Percentiles rank a stretch among this genome's conserved stretches.
These are phyloP conservation scores for Myotis davidii DNA, from an alignment of 2,113 vertebrate genomes.

Conservation along the genomic window DNA sequence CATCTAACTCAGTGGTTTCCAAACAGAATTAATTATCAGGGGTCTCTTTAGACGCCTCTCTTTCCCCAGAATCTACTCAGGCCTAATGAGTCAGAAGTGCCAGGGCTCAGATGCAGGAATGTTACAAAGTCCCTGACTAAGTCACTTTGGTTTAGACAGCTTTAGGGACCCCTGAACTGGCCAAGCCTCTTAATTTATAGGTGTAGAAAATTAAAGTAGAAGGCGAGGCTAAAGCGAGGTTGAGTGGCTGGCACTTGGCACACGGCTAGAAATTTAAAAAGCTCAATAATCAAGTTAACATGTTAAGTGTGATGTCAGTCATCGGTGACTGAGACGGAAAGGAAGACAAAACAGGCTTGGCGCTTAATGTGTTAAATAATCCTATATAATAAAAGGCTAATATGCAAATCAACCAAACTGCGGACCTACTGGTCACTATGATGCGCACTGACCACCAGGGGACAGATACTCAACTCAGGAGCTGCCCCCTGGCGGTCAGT, in stretches of 20 bases:
- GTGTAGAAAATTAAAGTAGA: neutral
- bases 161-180: neutral
- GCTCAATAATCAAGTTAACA: neutral
- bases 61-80: neutral
- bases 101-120: neutral
- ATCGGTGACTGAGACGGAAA: too few species aligned
- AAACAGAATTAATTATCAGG: constrained; percentile 4
- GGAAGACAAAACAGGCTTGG: too few species aligned
- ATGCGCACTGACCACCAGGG: too few species aligned
- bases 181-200: neutral
- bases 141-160: neutral
- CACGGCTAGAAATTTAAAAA: neutral
- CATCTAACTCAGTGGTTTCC: neutral
- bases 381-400: too few species aligned
- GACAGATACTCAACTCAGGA: too few species aligned
- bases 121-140: neutral
- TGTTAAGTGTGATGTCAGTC: too few species aligned
- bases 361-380: too few species aligned
- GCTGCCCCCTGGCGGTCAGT: too few species aligned
- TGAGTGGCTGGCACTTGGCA: too few species aligned
- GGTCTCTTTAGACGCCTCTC: neutral
- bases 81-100: neutral
- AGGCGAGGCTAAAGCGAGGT: neutral
- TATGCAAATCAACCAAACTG: too few species aligned
- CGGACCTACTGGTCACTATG: too few species aligned